Evolutionary conservation across 2,113 vertebrate species (phyloP), one percentile per base, ranked within the genome.

Genomic region (Xenus cinereus): DNA sequence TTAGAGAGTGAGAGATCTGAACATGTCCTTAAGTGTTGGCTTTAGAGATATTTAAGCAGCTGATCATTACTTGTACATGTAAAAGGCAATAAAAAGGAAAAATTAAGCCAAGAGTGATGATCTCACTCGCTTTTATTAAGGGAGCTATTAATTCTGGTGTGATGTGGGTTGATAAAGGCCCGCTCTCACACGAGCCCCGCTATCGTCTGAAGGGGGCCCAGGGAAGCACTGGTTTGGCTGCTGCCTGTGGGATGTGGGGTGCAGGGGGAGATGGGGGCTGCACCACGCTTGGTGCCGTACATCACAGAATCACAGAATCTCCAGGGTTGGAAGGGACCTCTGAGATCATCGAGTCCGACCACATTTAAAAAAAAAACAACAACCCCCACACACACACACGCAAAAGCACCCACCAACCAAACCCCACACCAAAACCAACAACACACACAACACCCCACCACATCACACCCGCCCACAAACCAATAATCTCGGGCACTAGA

Each of bases 91-190:
- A 88, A 94, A 96, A 88, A 90, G 90, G 92, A 81, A 84, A 81
- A 93, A 93, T 84, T 93, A 92, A 73, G 83, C 69, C 79, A 94
- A 87, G 95, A 95, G 80, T 82, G 97, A 94, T 97, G 96, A 93
- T 84, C 90, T 96, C 88, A 96, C 83, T 84, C 8, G 1, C 64
- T 94, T 93, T 94, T 93, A 93, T 94, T 84, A 90, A 91, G 69
- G 53, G 56, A 93, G 69, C 35, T 76, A 87, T 97, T 94, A 95
- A 95, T 93, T 87, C 90, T 81, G 73, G 48, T 1, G 1, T 41
- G 92, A 82, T 75, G 48, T 60, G 83, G 76, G 83, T 60, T 93
- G 92, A 84, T 92, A 60, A 84, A 78, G 63, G 46, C 43, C 64
- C 54, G 60, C 48, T 84, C 56, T 78, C 80, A 28, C 39, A 26